Conservation (phyloP, 2,888 invertebrate genomes). For the Cantharis flavilabris region DNA sequence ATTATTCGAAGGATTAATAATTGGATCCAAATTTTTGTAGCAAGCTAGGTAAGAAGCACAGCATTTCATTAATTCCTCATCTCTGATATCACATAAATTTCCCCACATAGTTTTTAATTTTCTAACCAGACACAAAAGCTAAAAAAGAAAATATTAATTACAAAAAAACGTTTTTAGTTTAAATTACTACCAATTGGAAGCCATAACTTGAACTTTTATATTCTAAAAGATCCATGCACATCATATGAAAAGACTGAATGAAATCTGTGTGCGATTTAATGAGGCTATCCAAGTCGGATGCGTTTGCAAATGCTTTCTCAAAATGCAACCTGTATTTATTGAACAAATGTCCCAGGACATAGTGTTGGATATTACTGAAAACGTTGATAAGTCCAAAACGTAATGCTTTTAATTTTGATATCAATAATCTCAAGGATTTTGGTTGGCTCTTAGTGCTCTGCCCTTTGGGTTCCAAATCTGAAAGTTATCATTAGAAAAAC, state of each 20-base stretch:
- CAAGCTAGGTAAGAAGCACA: conserved; percentile 41
- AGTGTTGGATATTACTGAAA: conserved; percentile 50
- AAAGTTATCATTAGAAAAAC: conserved; percentile 16
- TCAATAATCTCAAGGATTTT: conserved; percentile 9
- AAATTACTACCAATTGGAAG: conserved; percentile 43
- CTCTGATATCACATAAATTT: conserved; percentile 36
- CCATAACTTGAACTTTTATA: conserved; percentile 38
- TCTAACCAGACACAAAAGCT: conserved; percentile 46
- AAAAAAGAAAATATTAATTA: conserved; percentile 16
- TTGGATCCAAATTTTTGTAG: conserved; percentile 39
- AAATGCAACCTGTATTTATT: conserved; percentile 42
- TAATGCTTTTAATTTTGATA: conserved; percentile 40
- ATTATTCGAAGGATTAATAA: conserved; percentile 41
- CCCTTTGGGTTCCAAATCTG: conserved; percentile 41
- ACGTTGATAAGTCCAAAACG: conserved; percentile 47
- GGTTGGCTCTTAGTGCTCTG: conserved; percentile 16
- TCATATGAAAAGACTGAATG: conserved; percentile 41
- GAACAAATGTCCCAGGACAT: conserved; percentile 48
- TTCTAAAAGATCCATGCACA: conserved; percentile 38
- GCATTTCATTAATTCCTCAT: conserved; percentile 39
- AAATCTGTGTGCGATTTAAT: conserved; percentile 46
- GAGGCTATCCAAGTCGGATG: conserved; percentile 47
- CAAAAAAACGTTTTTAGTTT: not conserved
- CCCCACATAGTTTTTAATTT: conserved; percentile 47
- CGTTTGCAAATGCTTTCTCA: conserved; percentile 47